A percentile compares a stretch with the other conserved stretches of the same genome.
Evolutionary conservation across 2,797 vertebrate species (phyloP).

Genomic region (Lepilemur ruficaudatus): DNA sequence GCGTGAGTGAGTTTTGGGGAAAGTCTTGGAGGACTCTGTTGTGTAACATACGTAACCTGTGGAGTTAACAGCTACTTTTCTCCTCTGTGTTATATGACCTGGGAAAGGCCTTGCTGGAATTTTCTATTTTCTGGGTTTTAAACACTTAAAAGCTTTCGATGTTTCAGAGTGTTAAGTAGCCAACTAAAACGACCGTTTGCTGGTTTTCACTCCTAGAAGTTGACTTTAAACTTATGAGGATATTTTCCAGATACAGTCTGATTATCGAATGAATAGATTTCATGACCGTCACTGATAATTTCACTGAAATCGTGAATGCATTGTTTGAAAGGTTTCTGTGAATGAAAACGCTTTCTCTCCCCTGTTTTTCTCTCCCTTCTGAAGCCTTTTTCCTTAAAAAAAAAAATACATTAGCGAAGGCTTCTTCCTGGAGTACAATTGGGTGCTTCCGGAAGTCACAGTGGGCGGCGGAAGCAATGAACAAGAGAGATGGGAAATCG

Average conservation of each 20-base stretch:
- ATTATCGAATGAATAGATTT: slow-evolving; percentile 16
- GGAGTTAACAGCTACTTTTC: not conserved
- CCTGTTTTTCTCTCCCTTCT: not conserved
- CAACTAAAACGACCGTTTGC: not conserved
- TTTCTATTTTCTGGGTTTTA: not conserved
- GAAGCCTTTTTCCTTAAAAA: not conserved
- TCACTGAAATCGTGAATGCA: not conserved
- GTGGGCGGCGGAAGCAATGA: not conserved
- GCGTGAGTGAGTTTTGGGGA: not conserved
- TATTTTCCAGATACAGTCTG: not conserved
- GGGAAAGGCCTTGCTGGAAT: not conserved
- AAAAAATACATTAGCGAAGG: not conserved
- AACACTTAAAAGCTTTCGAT: not conserved
- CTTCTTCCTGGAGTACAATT: not conserved
- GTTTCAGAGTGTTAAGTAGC: not conserved
- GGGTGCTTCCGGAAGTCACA: not conserved
- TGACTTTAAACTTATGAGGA: not conserved
- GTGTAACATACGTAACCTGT: not conserved
- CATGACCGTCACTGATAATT: not conserved
- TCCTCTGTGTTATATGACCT: not conserved
- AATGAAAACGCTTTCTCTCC: not conserved
- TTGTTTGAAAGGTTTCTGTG: not conserved
- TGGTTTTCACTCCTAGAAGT: not conserved
- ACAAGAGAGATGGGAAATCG: not conserved
- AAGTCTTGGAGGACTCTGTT: not conserved